Evolutionary conservation across 2,888 invertebrate species (phyloP).

Genomic region (Lagria hirta): DNA sequence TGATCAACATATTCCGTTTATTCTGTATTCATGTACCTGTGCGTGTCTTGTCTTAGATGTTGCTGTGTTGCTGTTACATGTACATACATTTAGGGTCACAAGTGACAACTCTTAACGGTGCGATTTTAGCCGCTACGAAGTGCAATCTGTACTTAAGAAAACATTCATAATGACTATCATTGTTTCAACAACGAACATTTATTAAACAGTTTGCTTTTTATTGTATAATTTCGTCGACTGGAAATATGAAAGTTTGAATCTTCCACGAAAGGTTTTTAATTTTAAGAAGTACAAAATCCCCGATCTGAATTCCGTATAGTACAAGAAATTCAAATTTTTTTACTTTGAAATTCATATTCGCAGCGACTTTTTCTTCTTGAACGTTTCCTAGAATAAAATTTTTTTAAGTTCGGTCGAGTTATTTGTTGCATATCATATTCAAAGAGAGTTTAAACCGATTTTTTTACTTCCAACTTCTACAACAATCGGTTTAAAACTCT

Average conservation of each 20-base stretch:
- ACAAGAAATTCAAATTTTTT: too few species aligned
- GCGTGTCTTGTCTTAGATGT: slow-evolving; percentile 47
- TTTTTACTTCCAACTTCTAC: not conserved
- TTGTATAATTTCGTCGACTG: slow-evolving; percentile 4
- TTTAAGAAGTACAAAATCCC: too few species aligned
- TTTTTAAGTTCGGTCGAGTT: slow-evolving; percentile 8
- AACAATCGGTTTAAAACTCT: slow-evolving; percentile 10
- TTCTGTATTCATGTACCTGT: slow-evolving; percentile 48
- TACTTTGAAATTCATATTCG: too few species aligned
- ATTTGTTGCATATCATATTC: slow-evolving; percentile 23
- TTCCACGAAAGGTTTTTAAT: too few species aligned
- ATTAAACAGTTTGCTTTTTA: slow-evolving; percentile 22
- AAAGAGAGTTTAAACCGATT: slow-evolving; percentile 2
- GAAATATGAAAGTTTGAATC: too few species aligned
- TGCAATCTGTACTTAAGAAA: slow-evolving; percentile 36
- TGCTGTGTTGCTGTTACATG: slow-evolving; percentile 41
- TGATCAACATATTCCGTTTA: slow-evolving; percentile 30
- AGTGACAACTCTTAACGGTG: slow-evolving; percentile 26
- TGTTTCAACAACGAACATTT: slow-evolving; percentile 29
- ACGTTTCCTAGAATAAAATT: too few species aligned
- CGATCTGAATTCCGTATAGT: too few species aligned
- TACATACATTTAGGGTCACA: slow-evolving; percentile 38
- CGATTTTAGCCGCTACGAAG: slow-evolving; percentile 28
- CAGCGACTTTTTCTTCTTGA: too few species aligned
- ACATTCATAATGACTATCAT: slow-evolving; percentile 20